Conservation (phyloP, 1,140 invertebrate species). For the Papilio xuthus region DNA sequence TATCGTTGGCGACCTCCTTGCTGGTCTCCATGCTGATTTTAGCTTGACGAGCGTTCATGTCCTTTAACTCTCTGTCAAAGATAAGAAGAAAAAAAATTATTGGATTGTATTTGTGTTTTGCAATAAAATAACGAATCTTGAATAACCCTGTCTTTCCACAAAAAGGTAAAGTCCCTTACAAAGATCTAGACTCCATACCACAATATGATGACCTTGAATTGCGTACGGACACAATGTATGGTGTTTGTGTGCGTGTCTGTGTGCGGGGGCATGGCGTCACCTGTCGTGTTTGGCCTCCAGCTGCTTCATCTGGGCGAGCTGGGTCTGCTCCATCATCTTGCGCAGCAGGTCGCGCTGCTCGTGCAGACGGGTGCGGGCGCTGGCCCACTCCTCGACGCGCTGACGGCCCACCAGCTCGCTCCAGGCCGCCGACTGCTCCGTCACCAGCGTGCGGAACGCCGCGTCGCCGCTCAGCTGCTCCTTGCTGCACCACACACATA, state of each 20-base stretch:
- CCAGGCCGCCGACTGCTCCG: slow-evolving; percentile 97
- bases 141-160: no score
- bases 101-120: no score
- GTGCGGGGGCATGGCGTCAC: no score
- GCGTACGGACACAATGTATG: no score
- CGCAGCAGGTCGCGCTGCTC: slow-evolving; percentile 93
- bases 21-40: slow-evolving; percentile 98
- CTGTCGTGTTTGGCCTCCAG: slow-evolving; percentile 94
- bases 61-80: slow-evolving; percentile 92
- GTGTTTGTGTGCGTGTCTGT: no score
- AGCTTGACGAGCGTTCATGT: slow-evolving; percentile 97
- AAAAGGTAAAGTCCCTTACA: no score
- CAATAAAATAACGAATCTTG: not conserved
- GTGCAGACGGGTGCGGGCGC: slow-evolving; percentile 90
- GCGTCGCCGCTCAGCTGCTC: slow-evolving; percentile 90
- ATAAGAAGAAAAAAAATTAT: slow-evolving; percentile 33
- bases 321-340: slow-evolving; percentile 92
- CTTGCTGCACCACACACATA: slow-evolving; percentile 82
- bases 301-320: slow-evolving; percentile 94
- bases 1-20: slow-evolving; percentile 97
- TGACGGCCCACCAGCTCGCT: slow-evolving; percentile 94
- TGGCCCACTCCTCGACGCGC: slow-evolving; percentile 94
- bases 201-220: no score
- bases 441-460: slow-evolving; percentile 89
- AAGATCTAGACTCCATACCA: no score